These are phyloP conservation scores for Chrysodeixis includens DNA, from an alignment of 2,888 invertebrate species.

Conservation along the genomic window DNA sequence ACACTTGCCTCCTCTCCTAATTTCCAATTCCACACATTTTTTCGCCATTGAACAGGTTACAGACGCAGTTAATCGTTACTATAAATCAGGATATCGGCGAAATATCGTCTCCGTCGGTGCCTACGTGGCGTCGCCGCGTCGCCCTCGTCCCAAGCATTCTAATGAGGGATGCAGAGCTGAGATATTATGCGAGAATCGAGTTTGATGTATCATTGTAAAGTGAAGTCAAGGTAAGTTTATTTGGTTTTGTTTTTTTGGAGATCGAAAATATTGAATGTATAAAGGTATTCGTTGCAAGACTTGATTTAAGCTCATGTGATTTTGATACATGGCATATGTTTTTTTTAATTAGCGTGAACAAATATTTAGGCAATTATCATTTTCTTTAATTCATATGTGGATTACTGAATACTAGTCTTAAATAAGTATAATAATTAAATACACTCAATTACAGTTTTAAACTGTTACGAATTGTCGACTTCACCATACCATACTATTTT, in stretches of 20 bases:
- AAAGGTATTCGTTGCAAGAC: too few species aligned
- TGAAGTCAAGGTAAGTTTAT: background rate
- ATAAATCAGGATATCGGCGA: conserved; percentile 78
- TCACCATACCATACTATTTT: too few species aligned
- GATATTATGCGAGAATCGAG: conserved; percentile 14
- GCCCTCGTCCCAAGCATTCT: conserved; percentile 59
- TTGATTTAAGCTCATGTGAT: too few species aligned
- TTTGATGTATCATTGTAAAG: background rate
- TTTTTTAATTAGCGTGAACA: too few species aligned
- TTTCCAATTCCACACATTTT: conserved; percentile 40
- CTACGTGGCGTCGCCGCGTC: conserved; percentile 55
- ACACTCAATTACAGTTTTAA: too few species aligned
- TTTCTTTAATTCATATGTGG: too few species aligned
- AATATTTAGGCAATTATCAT: too few species aligned
- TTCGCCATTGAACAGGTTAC: conserved; percentile 46
- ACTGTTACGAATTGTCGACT: too few species aligned
- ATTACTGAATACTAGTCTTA: too few species aligned
- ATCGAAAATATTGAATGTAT: background rate
- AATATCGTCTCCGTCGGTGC: conserved; percentile 71
- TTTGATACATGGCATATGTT: too few species aligned
- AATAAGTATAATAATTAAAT: too few species aligned
- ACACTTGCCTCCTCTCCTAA: conserved; percentile 27
- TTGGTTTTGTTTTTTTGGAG: background rate
- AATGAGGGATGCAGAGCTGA: conserved; percentile 48
- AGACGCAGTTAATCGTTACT: conserved; percentile 54